phyloP scores from a whole-genome alignment of 2,888 invertebrate species.

The Slavum lentiscoides region DNA sequence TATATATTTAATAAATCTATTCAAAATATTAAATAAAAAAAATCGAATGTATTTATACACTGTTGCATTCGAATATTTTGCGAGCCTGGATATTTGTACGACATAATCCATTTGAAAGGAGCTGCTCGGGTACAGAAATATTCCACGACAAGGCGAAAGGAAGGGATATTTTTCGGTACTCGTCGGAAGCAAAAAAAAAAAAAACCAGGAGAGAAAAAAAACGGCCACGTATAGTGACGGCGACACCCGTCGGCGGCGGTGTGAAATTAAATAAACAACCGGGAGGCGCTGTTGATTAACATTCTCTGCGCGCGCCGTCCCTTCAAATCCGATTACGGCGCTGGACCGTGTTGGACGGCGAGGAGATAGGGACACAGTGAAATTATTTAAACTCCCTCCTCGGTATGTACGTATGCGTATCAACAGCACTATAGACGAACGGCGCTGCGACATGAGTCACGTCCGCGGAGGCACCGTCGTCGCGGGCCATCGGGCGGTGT shows the following conservation, averaged over 20 bases:
- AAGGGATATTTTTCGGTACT: background rate
- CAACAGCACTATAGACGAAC: conserved; percentile 19
- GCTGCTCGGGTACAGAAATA: background rate
- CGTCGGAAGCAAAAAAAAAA: background rate
- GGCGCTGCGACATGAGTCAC: conserved; percentile 16
- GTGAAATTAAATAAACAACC: conserved; percentile 50
- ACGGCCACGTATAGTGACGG: background rate
- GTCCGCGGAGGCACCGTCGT: too few relatives aligned
- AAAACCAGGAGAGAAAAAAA: background rate
- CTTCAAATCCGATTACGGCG: conserved; percentile 43
- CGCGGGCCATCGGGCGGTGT: too few relatives aligned
- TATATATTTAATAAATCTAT: too few relatives aligned
- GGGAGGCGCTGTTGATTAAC: conserved; percentile 42
- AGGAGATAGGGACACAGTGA: background rate
- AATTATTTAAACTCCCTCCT: conserved; percentile 34
- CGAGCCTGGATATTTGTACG: too few relatives aligned
- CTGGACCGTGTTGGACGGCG: background rate
- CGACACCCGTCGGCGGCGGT: background rate
- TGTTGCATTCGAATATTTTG: too few relatives aligned
- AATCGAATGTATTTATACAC: too few relatives aligned
- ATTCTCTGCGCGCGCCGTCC: conserved; percentile 39
- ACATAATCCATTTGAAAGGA: too few relatives aligned
- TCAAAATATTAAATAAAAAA: too few relatives aligned
- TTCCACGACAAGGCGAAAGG: background rate
- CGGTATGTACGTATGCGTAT: conserved; percentile 6